Conservation (phyloP, 2,888 invertebrate genomes). For the Tyria jacobaeae region DNA sequence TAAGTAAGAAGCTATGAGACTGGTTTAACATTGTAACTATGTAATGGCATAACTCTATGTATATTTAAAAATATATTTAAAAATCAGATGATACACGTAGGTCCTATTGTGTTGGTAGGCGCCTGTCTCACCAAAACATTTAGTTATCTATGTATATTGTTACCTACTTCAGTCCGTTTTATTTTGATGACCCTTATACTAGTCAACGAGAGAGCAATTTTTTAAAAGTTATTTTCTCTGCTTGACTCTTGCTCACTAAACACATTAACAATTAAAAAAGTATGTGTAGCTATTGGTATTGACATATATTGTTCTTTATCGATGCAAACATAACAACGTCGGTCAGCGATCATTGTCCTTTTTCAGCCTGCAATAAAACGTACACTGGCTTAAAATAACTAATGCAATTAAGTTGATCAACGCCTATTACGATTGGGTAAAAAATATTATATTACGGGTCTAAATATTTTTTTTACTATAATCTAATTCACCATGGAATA, state of each 20-base stretch:
- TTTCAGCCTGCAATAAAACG: too few relatives aligned
- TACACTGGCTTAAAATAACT: not conserved
- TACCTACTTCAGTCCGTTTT: too few relatives aligned
- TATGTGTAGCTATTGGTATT: too few relatives aligned
- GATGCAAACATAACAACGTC: too few relatives aligned
- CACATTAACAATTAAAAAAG: too few relatives aligned
- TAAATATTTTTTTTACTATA: not conserved
- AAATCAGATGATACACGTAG: not conserved
- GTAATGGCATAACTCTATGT: conserved; percentile 3
- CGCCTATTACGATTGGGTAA: not conserved
- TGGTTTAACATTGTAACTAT: conserved; percentile 34
- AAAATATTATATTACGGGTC: not conserved
- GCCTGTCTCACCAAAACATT: conserved; percentile 40
- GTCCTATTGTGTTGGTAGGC: conserved; percentile 19
- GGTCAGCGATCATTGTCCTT: too few relatives aligned
- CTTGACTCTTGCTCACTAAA: too few relatives aligned
- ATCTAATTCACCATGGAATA: not conserved
- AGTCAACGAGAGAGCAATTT: too few relatives aligned
- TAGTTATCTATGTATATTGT: not conserved
- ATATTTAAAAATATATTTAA: not conserved
- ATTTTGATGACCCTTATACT: too few relatives aligned
- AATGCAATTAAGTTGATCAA: not conserved
- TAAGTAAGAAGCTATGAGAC: conserved; percentile 35
- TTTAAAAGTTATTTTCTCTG: too few relatives aligned
- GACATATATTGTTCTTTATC: too few relatives aligned